These are phyloP conservation scores for Hippasteria phrygiana DNA, from an alignment of 53 echinoderm and acorn worm genomes.

Conservation along the genomic window DNA sequence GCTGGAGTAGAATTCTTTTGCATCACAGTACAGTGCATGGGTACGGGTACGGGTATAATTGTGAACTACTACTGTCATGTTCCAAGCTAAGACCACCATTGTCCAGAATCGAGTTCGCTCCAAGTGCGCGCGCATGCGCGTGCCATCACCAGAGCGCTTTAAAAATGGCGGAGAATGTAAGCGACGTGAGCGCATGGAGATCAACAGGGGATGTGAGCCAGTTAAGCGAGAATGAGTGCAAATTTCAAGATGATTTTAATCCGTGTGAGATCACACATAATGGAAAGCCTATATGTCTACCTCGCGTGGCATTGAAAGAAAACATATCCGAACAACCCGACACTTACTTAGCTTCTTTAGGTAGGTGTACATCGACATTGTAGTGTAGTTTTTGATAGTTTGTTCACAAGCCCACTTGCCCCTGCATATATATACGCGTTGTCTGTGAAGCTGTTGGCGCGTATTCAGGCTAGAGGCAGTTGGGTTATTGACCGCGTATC, in stretches of 20 bases:
- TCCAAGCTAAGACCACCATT: too few relatives aligned
- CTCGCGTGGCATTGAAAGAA: not conserved
- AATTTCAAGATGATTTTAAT: slow-evolving; percentile 70
- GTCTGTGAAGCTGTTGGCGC: too few relatives aligned
- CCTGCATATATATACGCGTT: too few relatives aligned
- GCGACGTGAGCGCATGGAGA: not conserved
- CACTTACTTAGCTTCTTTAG: slow-evolving; percentile 66
- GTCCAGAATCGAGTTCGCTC: too few relatives aligned
- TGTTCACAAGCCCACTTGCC: too few relatives aligned
- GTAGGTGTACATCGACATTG: slow-evolving; percentile 23
- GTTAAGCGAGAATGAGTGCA: not conserved
- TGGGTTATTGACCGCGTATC: too few relatives aligned
- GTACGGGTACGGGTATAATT: too few relatives aligned
- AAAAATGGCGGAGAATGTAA: slow-evolving; percentile 26
- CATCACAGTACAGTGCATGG: not conserved
- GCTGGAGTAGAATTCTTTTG: not conserved
- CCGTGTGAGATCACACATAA: slow-evolving; percentile 21
- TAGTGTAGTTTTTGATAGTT: too few relatives aligned
- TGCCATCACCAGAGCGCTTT: not conserved
- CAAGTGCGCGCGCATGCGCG: too few relatives aligned
- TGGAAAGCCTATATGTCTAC: not conserved
- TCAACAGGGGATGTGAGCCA: too few relatives aligned
- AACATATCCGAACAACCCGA: slow-evolving; percentile 49
- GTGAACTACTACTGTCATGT: too few relatives aligned
- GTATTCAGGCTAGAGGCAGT: too few relatives aligned